Evolutionary conservation across 1,140 invertebrate species (phyloP).

Genomic region (Steinernema feltiae): DNA sequence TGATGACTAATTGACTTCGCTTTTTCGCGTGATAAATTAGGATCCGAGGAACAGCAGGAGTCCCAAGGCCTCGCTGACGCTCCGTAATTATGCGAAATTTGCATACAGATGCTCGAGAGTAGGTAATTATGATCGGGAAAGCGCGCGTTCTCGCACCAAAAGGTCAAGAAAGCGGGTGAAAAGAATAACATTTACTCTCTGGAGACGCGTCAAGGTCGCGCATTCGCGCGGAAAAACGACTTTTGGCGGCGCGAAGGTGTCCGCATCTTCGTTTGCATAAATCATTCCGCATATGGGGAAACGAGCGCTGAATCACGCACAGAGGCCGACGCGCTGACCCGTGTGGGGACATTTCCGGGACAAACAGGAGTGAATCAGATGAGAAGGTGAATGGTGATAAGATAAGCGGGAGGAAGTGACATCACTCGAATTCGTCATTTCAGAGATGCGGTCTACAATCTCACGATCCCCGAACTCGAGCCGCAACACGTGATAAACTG

Average conservation of each 20-base stretch:
- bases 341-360: not conserved
- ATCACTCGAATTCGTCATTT: slow-evolving; percentile 20
- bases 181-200: not conserved
- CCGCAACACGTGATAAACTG: slow-evolving; percentile 66
- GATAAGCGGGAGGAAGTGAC: not conserved
- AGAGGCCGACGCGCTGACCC: too few relatives aligned
- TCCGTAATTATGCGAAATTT: not conserved
- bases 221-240: slow-evolving; percentile 1
- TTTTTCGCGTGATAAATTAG: not conserved
- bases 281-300: not conserved
- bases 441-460: slow-evolving; percentile 53
- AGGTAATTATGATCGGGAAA: not conserved
- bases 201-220: not conserved
- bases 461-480: slow-evolving; percentile 38
- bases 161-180: slow-evolving; percentile 7
- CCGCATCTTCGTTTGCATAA: not conserved
- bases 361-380: not conserved
- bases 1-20: slow-evolving; percentile 9
- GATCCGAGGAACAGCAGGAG: not conserved
- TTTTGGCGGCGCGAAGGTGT: not conserved
- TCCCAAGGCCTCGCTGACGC: not conserved
- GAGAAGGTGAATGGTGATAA: not conserved
- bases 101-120: slow-evolving; percentile 1
- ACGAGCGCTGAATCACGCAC: not conserved
- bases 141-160: not conserved